Base-by-base conservation (phyloP, 2,797 vertebrate genomes). In the Salarias fasciatus region DNA sequence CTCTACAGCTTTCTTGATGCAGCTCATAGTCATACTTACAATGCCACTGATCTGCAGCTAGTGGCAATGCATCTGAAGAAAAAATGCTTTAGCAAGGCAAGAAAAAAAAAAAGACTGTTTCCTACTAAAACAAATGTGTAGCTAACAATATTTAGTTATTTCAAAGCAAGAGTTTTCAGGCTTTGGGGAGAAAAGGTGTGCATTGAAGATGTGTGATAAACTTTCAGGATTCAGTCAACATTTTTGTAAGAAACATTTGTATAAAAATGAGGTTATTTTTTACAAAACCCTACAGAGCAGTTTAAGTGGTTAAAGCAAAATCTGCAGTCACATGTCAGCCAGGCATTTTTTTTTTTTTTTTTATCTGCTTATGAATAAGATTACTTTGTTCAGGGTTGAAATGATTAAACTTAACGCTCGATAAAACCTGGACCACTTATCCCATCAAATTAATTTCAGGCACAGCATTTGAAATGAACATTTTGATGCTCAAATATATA, bases 401-500 rank as follows among this genome's bases (percentile, higher is more conserved):
- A 52, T 55, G 3, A 66, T 71, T 49, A 33, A 50, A 5, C 12
- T 50, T 2, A 28, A 11, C 13, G 24, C 30, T 36, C 10, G 44
- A 30, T 31, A 38, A 57, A 38, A 50, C 14, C 8, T 24, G 1
- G 15, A 46, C 9, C 14, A 40, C 2, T 12, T 49, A 24, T 33
- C 54, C 41, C 18, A 56, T 59, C 45, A 53, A 38, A 53, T 59
- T 45, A 24, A 63, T 41, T 59, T 55, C 12, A 11, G 28, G 30
- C n/a, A 28, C 48, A 28, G 47, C 14, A 15, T 43, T 12, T 55
- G 38, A 36, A 35, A 57, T 1, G 13, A 72, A 56, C 8, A 78
- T 56, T 30, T 58, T 73, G 46, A 60, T 29, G 5, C 36, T 53
- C 38, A 63, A 72, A 57, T 62, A 6, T 11, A 40, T 33, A 24